Conservation (phyloP, 1,140 invertebrate genomes). For the Parasteatoda tepidariorum region DNA sequence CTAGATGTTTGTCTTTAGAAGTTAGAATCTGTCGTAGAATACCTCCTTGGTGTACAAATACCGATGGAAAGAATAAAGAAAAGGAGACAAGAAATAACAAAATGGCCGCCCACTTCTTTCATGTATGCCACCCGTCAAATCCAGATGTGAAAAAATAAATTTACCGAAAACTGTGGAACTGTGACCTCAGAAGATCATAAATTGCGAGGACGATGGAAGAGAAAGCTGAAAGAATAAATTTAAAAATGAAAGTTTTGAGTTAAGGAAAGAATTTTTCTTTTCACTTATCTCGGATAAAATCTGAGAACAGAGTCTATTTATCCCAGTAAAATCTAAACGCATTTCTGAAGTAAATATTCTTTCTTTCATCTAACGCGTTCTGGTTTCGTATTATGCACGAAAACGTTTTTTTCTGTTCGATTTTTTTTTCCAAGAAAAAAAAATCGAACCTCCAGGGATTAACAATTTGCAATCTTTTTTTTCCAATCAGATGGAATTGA, state of each 20-base stretch:
- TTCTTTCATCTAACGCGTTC: no score
- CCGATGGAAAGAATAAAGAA: background rate
- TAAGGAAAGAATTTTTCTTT: background rate
- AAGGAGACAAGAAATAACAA: background rate
- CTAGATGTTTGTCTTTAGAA: background rate
- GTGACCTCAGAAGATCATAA: conserved; percentile 10
- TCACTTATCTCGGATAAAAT: background rate
- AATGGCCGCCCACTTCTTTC: background rate
- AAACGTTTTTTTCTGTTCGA: no score
- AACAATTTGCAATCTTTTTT: no score
- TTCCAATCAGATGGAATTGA: no score
- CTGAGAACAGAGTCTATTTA: no score
- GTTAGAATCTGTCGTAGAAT: background rate
- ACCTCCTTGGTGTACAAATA: background rate
- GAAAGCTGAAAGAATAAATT: background rate
- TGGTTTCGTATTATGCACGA: no score
- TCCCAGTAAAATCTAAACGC: no score
- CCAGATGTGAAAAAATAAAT: background rate
- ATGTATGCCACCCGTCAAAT: background rate
- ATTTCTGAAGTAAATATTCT: no score
- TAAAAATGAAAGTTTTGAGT: background rate
- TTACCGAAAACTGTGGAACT: background rate
- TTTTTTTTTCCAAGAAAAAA: no score
- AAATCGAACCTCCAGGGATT: no score
- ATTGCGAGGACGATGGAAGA: background rate